A percentile compares a stretch with the other conserved stretches of the same genome.
phyloP scores from a whole-genome alignment of 2,797 vertebrate species.

The Tokudaia tokunoshimensis region DNA sequence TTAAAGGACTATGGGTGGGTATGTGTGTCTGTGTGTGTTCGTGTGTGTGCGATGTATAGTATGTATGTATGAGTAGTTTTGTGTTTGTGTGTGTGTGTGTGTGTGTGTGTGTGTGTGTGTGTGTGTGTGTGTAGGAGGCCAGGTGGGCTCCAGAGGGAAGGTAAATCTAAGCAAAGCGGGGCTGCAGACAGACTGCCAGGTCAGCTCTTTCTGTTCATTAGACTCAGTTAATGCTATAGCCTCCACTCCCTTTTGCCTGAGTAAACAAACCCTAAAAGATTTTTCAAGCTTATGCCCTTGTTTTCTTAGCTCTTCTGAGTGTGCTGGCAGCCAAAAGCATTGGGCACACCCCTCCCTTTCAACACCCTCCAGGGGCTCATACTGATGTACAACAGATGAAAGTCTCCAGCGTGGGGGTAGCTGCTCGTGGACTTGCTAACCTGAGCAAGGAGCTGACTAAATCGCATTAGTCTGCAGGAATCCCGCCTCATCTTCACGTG shows the following conservation, averaged over 20 bases:
- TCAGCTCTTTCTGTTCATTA: constrained; percentile 65
- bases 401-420: background rate
- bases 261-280: constrained; percentile 69
- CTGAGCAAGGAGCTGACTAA: constrained; percentile 57
- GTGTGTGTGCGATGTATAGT: no score
- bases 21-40: background rate
- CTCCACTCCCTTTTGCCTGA: constrained; percentile 58
- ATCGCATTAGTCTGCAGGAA: constrained; percentile 13
- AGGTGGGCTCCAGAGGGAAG: background rate
- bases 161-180: background rate
- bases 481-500: background rate
- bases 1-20: no score
- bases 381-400: background rate
- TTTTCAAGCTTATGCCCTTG: constrained; percentile 64
- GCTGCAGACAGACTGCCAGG: background rate
- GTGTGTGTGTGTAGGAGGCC: no score
- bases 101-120: no score
- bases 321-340: constrained; percentile 63
- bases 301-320: constrained; percentile 73
- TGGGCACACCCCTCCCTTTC: constrained; percentile 67
- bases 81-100: background rate
- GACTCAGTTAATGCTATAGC: constrained; percentile 43
- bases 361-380: constrained; percentile 60
- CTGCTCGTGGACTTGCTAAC: constrained; percentile 2
- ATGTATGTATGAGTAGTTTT: background rate